These are phyloP conservation scores for Schizopygopsis pylzovi DNA, from an alignment of 2,797 vertebrate species.

Conservation along the genomic window DNA sequence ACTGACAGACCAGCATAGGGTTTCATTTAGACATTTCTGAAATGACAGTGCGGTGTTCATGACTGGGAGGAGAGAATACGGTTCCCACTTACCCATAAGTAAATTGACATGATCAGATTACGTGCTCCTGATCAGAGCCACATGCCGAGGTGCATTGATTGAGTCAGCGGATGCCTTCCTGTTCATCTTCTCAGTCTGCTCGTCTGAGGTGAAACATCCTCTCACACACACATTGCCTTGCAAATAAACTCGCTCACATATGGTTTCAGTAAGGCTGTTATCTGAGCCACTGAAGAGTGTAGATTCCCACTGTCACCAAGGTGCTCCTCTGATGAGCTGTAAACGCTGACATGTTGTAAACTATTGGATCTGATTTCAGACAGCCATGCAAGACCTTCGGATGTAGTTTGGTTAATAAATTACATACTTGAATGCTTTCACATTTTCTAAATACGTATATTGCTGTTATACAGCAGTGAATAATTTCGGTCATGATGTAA, in stretches of 20 bases:
- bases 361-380: conserved; percentile 71
- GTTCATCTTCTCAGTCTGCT: conserved; percentile 60
- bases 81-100: conserved; percentile 63
- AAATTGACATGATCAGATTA: conserved; percentile 69
- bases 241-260: conserved; percentile 61
- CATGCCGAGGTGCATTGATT: conserved; percentile 65
- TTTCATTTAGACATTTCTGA: conserved; percentile 48
- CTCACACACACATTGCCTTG: conserved; percentile 32
- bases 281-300: conserved; percentile 57
- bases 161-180: conserved; percentile 61
- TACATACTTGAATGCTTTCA: conserved; percentile 7
- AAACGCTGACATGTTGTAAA: conserved; percentile 79
- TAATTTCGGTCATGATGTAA: conserved; percentile 33
- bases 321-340: conserved; percentile 73
- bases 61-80: conserved; percentile 53
- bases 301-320: conserved; percentile 63
- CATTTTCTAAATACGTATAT: conserved; percentile 15
- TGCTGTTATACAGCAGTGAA: conserved; percentile 18
- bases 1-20: conserved; percentile 32
- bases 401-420: conserved; percentile 45
- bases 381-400: conserved; percentile 20
- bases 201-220: conserved; percentile 57
- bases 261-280: conserved; percentile 65
- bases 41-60: conserved; percentile 50
- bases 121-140: conserved; percentile 65